A percentile compares a stretch with the other conserved stretches of the same genome.
Conservation (phyloP, 2,888 invertebrate genomes). For the Agonopterix arenella region DNA sequence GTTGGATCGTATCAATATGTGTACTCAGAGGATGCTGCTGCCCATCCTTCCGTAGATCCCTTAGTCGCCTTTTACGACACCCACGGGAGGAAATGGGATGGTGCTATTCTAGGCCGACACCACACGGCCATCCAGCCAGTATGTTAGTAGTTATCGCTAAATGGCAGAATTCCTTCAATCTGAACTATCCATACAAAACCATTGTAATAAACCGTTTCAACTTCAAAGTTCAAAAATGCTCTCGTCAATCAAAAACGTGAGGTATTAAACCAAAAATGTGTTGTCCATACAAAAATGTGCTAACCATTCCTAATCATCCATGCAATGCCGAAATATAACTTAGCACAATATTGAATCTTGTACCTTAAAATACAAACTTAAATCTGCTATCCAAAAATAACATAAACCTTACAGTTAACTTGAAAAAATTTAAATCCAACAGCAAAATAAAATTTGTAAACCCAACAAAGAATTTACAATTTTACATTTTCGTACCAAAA, state of each 20-base stretch:
- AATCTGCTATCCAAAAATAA: neutral
- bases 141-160: too few species aligned
- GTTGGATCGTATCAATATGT: too few species aligned
- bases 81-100: too few species aligned
- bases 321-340: neutral
- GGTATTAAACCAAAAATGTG: neutral
- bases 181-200: neutral
- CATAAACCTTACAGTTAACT: neutral
- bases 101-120: too few species aligned
- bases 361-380: neutral
- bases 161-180: too few species aligned
- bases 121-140: too few species aligned
- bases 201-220: neutral
- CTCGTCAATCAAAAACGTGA: slow-evolving; percentile 3
- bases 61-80: too few species aligned
- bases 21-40: too few species aligned
- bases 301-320: neutral
- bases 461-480: neutral
- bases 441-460: slow-evolving; percentile 1
- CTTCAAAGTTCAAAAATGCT: neutral
- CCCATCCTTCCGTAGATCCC: too few species aligned
- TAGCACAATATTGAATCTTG: neutral
- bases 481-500: neutral
- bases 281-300: slow-evolving; percentile 1
- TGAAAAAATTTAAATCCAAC: neutral